These are phyloP conservation scores for Abrostola triplasia DNA, from an alignment of 2,888 invertebrate species.

Conservation along the genomic window DNA sequence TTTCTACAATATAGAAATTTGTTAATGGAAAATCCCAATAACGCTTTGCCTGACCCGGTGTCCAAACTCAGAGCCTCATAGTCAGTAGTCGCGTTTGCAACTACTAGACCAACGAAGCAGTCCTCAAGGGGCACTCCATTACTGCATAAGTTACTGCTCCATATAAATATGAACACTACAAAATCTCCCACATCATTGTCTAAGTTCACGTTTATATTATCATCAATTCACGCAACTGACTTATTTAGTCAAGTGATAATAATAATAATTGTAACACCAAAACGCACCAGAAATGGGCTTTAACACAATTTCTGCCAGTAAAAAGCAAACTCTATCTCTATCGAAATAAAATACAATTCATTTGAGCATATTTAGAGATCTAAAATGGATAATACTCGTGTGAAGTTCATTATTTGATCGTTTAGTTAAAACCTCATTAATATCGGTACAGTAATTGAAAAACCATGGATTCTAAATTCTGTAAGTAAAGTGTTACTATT, in stretches of 20 bases:
- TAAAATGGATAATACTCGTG: slow-evolving; percentile 55
- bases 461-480: slow-evolving; percentile 27
- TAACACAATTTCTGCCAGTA: slow-evolving; percentile 8
- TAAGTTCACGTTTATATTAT: slow-evolving; percentile 64
- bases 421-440: slow-evolving; percentile 52
- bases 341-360: neutral
- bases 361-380: neutral
- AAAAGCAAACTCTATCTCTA: slow-evolving; percentile 13
- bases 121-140: no score
- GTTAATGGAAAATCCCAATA: no score
- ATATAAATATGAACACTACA: neutral
- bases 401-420: slow-evolving; percentile 55
- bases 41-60: no score
- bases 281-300: slow-evolving; percentile 53
- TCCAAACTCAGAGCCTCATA: no score
- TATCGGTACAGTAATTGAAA: slow-evolving; percentile 45
- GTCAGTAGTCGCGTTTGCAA: no score
- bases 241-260: slow-evolving; percentile 71
- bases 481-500: neutral
- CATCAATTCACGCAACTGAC: slow-evolving; percentile 68
- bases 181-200: slow-evolving; percentile 18
- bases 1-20: no score
- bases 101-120: no score
- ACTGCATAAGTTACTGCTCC: neutral
- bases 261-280: slow-evolving; percentile 60